Conservation (phyloP, 2,888 invertebrate species). For the Sminthurinus aureus region DNA sequence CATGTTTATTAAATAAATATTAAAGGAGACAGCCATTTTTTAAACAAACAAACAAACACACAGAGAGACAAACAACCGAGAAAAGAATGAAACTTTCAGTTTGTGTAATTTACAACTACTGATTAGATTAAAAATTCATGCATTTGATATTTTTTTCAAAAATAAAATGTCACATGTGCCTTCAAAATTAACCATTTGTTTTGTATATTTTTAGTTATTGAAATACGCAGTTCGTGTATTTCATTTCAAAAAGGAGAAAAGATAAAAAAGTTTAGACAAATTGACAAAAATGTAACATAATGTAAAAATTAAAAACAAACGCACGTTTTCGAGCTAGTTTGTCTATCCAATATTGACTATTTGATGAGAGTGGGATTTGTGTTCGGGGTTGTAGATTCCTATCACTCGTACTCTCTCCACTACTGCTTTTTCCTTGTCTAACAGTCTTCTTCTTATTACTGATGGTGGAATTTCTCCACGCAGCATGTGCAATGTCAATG, state of each 20-base stretch:
- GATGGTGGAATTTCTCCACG: conserved; percentile 16
- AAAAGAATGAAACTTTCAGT: background rate
- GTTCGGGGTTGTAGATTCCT: background rate
- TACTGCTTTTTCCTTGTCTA: no score
- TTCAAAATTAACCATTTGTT: no score
- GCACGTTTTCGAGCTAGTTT: conserved; percentile 51
- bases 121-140: no score
- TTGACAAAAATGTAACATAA: no score
- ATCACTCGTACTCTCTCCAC: background rate
- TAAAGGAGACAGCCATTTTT: background rate
- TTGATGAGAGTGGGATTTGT: conserved; percentile 37
- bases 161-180: no score
- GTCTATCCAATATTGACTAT: conserved; percentile 48
- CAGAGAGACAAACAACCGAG: background rate
- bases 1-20: no score
- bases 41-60: conserved; percentile 8
- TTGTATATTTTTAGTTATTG: no score
- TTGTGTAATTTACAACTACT: no score
- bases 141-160: no score
- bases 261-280: no score
- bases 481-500: conserved; percentile 31
- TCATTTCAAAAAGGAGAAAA: conserved; percentile 20
- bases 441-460: background rate
- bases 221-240: no score
- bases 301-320: conserved; percentile 17